These are phyloP conservation scores for Marcusenius ussheri DNA, from an alignment of 2,113 vertebrate genomes.

Conservation along the genomic window DNA sequence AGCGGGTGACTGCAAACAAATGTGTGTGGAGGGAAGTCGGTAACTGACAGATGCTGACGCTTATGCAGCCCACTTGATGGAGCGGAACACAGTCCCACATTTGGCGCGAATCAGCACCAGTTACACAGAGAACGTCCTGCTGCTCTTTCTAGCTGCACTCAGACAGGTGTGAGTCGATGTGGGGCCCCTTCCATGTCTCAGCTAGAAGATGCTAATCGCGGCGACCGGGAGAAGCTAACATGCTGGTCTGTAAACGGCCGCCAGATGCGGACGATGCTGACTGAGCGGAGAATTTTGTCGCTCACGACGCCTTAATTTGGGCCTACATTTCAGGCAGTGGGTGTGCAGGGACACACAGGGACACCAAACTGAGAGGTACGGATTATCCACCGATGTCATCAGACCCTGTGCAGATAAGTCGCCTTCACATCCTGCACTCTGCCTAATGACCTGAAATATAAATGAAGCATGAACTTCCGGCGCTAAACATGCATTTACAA, in stretches of 20 bases:
- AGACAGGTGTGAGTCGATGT: background rate
- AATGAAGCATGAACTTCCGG: slow-evolving; percentile 31
- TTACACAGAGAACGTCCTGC: background rate
- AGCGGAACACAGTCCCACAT: background rate
- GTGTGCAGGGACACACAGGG: slow-evolving; percentile 14
- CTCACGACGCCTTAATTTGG: slow-evolving; percentile 22
- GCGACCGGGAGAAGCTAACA: slow-evolving; percentile 25
- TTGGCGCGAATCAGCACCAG: background rate
- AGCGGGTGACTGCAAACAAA: background rate
- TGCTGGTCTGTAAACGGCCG: slow-evolving; percentile 30
- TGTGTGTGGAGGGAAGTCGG: background rate
- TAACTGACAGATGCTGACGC: background rate
- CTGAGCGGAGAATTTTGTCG: slow-evolving; percentile 35
- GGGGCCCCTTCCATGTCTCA: slow-evolving; percentile 26
- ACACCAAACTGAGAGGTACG: slow-evolving; percentile 5
- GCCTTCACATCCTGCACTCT: slow-evolving; percentile 27
- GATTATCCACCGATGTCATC: slow-evolving; percentile 30
- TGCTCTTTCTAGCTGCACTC: background rate
- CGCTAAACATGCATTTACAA: slow-evolving; percentile 30
- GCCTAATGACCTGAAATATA: slow-evolving; percentile 35
- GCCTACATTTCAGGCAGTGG: slow-evolving; percentile 23
- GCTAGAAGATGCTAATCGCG: slow-evolving; percentile 33
- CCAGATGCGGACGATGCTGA: slow-evolving; percentile 22
- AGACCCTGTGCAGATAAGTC: slow-evolving; percentile 15
- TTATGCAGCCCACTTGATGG: background rate